These are phyloP conservation scores for Tetranychus truncatus DNA, from an alignment of 2,888 invertebrate species.

Conservation along the genomic window DNA sequence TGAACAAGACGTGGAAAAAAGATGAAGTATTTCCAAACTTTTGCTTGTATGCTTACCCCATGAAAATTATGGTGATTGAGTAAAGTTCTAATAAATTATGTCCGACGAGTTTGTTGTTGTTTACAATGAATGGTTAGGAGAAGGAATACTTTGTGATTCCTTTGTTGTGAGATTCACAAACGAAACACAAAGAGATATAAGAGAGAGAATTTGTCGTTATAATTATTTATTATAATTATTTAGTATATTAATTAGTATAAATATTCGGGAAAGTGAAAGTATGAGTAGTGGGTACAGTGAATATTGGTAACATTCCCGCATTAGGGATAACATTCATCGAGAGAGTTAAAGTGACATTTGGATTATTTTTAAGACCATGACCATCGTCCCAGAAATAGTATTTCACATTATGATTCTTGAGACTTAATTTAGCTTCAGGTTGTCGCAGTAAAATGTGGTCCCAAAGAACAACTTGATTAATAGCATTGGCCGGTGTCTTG, in stretches of 20 bases:
- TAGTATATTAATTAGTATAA: not conserved
- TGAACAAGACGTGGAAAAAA: too few species aligned
- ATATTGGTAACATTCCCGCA: slow-evolving; percentile 78
- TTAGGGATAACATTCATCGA: slow-evolving; percentile 98
- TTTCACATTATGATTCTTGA: slow-evolving; percentile 86
- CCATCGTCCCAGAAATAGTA: slow-evolving; percentile 99
- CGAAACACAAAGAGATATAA: too few species aligned
- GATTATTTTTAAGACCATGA: slow-evolving; percentile 79
- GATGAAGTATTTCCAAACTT: too few species aligned
- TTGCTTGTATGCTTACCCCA: slow-evolving; percentile 48
- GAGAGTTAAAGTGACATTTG: slow-evolving; percentile 78
- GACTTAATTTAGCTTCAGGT: slow-evolving; percentile 46
- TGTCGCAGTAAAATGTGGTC: slow-evolving; percentile 90
- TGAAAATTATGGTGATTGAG: slow-evolving; percentile 64
- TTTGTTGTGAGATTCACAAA: too few species aligned
- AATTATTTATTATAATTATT: not conserved
- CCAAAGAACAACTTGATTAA: slow-evolving; percentile 72
- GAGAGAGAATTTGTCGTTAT: too few species aligned
- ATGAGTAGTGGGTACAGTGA: slow-evolving; percentile 62
- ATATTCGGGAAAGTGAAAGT: slow-evolving; percentile 68
- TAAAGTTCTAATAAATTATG: too few species aligned
- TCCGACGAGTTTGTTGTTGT: too few species aligned
- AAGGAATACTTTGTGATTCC: too few species aligned
- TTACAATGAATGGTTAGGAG: too few species aligned
- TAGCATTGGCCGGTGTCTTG: slow-evolving; percentile 56